Conservation (phyloP, 1,140 invertebrate genomes). For the Onthophagus taurus region DNA sequence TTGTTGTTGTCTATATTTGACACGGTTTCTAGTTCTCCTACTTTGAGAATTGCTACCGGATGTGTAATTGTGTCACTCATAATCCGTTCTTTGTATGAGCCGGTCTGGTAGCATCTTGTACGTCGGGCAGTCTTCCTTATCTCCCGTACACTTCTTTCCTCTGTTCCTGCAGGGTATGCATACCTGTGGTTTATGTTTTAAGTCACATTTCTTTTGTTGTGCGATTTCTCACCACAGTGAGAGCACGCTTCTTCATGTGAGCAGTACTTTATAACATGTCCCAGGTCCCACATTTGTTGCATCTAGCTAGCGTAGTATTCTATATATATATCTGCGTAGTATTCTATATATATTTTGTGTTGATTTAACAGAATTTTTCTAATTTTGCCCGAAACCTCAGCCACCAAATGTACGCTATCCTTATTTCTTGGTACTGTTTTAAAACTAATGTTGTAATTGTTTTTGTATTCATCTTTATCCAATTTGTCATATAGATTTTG, state of each 20-base stretch:
- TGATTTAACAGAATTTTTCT: too few species aligned
- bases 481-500: too few species aligned
- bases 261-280: slow-evolving; percentile 3
- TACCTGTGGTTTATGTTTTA: not conserved
- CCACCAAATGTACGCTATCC: too few species aligned
- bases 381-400: too few species aligned
- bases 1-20: not conserved
- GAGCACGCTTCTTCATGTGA: not conserved
- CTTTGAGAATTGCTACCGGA: not conserved
- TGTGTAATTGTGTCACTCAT: slow-evolving; percentile 1
- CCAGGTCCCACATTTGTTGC: slow-evolving; percentile 1
- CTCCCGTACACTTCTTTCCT: not conserved
- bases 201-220: not conserved
- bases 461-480: too few species aligned
- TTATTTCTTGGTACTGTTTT: too few species aligned
- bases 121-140: not conserved
- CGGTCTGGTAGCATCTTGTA: not conserved
- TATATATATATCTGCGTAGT: too few species aligned
- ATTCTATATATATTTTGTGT: too few species aligned
- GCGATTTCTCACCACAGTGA: not conserved
- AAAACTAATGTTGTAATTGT: too few species aligned
- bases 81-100: not conserved
- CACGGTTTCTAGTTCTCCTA: not conserved
- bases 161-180: not conserved
- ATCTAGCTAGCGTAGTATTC: too few species aligned